Conservation (phyloP, 2,797 vertebrate genomes). For the Premnoplex brunnescens region DNA sequence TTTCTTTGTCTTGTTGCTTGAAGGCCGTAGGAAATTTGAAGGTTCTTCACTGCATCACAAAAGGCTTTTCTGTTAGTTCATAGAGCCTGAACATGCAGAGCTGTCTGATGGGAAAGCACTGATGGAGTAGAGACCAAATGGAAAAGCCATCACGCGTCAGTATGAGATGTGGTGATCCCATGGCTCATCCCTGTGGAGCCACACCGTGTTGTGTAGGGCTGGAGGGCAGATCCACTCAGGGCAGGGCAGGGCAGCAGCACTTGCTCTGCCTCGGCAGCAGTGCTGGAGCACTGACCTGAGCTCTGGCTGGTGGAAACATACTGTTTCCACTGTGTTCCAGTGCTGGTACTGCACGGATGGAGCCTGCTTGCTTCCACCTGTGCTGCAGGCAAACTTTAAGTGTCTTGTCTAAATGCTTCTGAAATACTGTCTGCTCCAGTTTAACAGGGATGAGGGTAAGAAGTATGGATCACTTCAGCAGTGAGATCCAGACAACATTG, state of each 20-base stretch:
- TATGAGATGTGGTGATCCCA: accelerated
- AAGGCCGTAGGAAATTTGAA: neutral
- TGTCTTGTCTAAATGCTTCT: neutral
- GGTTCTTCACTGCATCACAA: neutral
- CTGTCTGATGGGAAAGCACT: neutral
- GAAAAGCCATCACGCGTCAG: accelerated
- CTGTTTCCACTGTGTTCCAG: neutral
- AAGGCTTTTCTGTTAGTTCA: neutral
- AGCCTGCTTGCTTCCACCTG: neutral
- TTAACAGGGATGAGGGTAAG: neutral
- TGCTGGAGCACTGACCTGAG: neutral
- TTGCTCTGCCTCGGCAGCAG: accelerated
- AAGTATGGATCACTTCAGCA: neutral
- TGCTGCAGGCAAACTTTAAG: no score
- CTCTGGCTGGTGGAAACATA: neutral
- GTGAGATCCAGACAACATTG: neutral
- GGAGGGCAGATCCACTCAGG: neutral
- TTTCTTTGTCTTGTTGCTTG: neutral
- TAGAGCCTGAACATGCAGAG: neutral
- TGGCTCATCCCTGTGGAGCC: neutral
- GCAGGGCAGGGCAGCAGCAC: neutral
- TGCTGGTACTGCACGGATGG: accelerated
- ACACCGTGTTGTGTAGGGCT: accelerated
- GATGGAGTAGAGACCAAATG: neutral
- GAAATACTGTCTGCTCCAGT: neutral